These are phyloP conservation scores for Cyphomyrmex costatus DNA, from an alignment of 1,140 invertebrate species.

Conservation along the genomic window DNA sequence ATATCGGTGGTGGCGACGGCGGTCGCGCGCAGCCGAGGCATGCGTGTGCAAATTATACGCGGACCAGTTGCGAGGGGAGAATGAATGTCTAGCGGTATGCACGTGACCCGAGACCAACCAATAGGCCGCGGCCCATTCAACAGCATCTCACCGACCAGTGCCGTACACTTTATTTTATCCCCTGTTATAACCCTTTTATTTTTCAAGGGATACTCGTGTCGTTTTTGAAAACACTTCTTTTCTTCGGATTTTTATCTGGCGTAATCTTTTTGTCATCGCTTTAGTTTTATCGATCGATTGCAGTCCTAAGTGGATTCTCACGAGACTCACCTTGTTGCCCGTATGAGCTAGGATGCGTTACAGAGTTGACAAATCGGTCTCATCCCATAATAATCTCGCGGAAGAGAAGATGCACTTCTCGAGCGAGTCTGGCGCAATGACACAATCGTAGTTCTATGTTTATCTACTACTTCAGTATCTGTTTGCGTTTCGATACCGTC, in stretches of 20 bases:
- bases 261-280: neutral
- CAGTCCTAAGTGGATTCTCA: neutral
- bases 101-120: constrained; percentile 75
- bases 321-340: neutral
- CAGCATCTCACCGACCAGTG: constrained; percentile 64
- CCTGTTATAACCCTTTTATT: neutral
- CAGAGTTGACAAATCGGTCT: neutral
- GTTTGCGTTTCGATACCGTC: constrained; percentile 34
- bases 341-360: neutral
- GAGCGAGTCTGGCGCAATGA: neutral
- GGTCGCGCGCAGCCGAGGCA: constrained; percentile 31
- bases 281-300: neutral
- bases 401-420: neutral
- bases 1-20: neutral
- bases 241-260: neutral
- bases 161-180: constrained; percentile 40
- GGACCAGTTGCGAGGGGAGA: constrained; percentile 72
- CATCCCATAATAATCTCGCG: constrained; percentile 5
- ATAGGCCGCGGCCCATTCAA: constrained; percentile 76
- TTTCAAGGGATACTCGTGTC: neutral
- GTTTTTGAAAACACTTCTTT: neutral
- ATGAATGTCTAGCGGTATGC: constrained; percentile 73
- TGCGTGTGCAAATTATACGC: constrained; percentile 66
- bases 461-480: neutral
- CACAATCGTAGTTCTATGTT: constrained; percentile 21